Evolutionary conservation across 2,797 vertebrate species (phyloP).

Genomic region (Chromobotia macracanthus): DNA sequence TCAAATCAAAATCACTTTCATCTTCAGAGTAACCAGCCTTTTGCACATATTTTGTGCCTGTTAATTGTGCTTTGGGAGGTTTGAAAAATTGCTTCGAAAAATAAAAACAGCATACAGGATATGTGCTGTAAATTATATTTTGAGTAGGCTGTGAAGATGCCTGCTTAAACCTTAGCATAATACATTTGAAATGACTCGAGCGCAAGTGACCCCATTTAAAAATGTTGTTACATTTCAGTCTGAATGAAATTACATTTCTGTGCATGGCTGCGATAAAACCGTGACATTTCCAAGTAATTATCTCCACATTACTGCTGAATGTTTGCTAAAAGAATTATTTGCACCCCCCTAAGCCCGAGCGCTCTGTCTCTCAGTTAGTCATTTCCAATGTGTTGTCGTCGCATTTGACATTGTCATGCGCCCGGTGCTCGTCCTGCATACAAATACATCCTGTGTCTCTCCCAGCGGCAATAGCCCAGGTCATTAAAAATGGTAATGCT

Average conservation of each 20-base stretch:
- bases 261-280: slow-evolving; percentile 60
- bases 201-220: slow-evolving; percentile 61
- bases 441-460: slow-evolving; percentile 52
- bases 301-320: slow-evolving; percentile 64
- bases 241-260: slow-evolving; percentile 64
- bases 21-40: background rate
- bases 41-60: background rate
- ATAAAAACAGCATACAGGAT: background rate
- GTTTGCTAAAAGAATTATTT: slow-evolving; percentile 66
- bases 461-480: slow-evolving; percentile 37
- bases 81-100: background rate
- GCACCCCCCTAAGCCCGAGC: slow-evolving; percentile 50
- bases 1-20: slow-evolving; percentile 31
- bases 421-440: slow-evolving; percentile 51
- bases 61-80: slow-evolving; percentile 20
- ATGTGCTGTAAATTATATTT: slow-evolving; percentile 34
- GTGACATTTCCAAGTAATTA: slow-evolving; percentile 65
- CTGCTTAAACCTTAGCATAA: slow-evolving; percentile 42
- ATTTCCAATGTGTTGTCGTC: slow-evolving; percentile 59
- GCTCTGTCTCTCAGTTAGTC: slow-evolving; percentile 51
- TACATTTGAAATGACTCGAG: slow-evolving; percentile 51
- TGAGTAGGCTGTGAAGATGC: slow-evolving; percentile 16
- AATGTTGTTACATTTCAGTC: slow-evolving; percentile 58
- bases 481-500: slow-evolving; percentile 64
- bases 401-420: slow-evolving; percentile 62